These are phyloP conservation scores for Hipparchia sbordonii DNA, from an alignment of 2,888 invertebrate species.

Conservation along the genomic window DNA sequence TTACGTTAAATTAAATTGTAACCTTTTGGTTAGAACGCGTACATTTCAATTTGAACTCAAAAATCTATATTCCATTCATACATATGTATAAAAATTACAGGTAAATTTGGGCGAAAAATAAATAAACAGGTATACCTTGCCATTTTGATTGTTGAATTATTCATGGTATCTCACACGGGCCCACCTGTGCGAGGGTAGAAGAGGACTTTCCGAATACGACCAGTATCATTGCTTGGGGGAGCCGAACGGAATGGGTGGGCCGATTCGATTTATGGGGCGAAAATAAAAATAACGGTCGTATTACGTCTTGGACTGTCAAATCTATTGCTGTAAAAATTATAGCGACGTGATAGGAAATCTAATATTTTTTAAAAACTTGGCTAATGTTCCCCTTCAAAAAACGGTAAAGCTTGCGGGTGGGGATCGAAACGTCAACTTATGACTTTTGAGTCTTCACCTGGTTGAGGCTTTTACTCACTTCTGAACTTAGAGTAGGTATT, in stretches of 20 bases:
- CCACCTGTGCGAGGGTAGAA: conserved; percentile 61
- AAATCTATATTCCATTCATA: conserved; percentile 33
- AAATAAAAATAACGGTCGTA: conserved; percentile 59
- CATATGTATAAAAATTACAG: conserved; percentile 64
- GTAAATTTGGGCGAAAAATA: conserved; percentile 71
- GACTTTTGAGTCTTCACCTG: no score
- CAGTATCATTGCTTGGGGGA: conserved; percentile 57
- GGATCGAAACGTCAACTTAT: no score
- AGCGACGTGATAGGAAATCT: conserved; percentile 37
- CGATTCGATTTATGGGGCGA: conserved; percentile 60
- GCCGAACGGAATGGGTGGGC: conserved; percentile 71
- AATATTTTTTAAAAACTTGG: neutral
- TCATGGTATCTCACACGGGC: conserved; percentile 73
- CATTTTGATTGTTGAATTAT: conserved; percentile 81
- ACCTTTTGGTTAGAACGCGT: conserved; percentile 25
- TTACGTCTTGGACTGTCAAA: conserved; percentile 49
- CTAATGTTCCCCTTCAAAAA: no score
- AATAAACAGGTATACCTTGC: conserved; percentile 75
- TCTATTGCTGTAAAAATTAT: conserved; percentile 52
- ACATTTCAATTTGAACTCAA: conserved; percentile 32
- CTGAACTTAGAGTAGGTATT: no score
- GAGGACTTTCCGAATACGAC: conserved; percentile 63
- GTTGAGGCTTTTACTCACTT: no score
- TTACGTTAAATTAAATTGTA: conserved; percentile 23
- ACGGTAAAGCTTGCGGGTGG: no score